Conservation (phyloP, 2,797 vertebrate species). For the Syndactyla subalaris region DNA sequence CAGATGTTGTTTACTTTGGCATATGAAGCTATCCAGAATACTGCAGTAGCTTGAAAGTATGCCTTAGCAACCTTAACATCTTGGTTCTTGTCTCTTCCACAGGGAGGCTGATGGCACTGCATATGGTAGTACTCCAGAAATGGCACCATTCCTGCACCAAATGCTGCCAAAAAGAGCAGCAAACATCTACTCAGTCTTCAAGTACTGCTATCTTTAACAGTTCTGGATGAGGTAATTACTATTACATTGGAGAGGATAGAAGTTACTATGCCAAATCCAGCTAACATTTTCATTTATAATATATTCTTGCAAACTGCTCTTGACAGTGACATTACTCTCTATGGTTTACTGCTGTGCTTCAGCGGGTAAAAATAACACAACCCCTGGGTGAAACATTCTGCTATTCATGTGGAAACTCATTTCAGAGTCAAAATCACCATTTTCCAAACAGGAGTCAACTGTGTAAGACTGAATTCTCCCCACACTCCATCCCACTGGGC, state of each 20-base stretch:
- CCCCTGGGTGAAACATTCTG: not conserved
- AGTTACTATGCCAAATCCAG: not conserved
- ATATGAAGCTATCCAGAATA: conserved; percentile 3
- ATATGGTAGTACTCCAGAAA: not conserved
- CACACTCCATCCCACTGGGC: not conserved
- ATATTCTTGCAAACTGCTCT: not conserved
- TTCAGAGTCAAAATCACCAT: not conserved
- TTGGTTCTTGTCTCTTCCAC: not conserved
- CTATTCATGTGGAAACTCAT: not conserved
- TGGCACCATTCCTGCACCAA: not conserved
- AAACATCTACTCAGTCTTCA: not conserved
- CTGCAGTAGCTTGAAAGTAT: not conserved
- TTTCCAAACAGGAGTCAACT: not conserved
- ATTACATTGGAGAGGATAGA: not conserved
- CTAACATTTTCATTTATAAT: not conserved
- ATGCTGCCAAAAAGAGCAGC: not conserved
- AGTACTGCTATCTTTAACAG: not conserved
- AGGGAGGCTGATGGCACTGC: not conserved
- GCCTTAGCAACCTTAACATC: not conserved
- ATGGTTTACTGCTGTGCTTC: not conserved
- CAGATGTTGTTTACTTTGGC: not conserved
- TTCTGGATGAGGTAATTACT: not conserved
- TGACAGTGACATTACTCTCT: not conserved
- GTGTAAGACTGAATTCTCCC: not conserved
- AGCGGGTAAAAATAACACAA: not conserved